Evolutionary conservation across 2,797 vertebrate species (phyloP), one percentile per base, ranked within the genome.

Genomic region (Myotis daubentonii): DNA sequence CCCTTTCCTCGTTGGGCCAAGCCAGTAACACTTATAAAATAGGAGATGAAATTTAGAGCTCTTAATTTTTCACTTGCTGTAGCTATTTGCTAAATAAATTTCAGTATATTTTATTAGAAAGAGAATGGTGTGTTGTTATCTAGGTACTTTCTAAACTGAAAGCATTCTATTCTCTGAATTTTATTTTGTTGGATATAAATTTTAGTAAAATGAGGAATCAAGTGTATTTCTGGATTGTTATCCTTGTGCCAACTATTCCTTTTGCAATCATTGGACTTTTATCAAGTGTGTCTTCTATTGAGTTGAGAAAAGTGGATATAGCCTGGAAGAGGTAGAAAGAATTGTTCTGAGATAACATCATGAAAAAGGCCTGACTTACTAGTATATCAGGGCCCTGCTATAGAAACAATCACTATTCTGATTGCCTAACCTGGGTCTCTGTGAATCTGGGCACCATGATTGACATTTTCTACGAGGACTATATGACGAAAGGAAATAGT

Each of bases 21-120:
- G 20, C 62, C 13, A 68, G 55, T 38, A 81, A 82, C 5, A 3
- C 47, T 81, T 81, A 41, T 49, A 75, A 93, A 96, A 89, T 7
- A 72, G 17, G 66, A 76, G 28, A 88, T 87, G n/a, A 70, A 66
- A 81, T 81, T 79, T 25, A 87, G 41, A 87, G 22, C 2, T 91
- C 44, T 86, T 70, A 82, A 33, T 28, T 91, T 95, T 96, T 90
- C 30, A 81, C 13, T 81, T 91, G 41, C 44, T 82, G 8, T 33
- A 51, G 25, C 19, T 85, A 36, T 95, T 94, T 80, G 78, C 68
- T 81, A 28, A 76, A 38, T 86, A 89, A 44, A 82, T 70, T 71
- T 85, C 33, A 76, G 47, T 82, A 8, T 47, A 60, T 81, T 3
- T 91, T 60, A n/a, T 89, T 82, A 55, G 44, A 75, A 79, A 93